These are phyloP conservation scores for Scomber scombrus DNA, from an alignment of 2,113 vertebrate species.

Conservation along the genomic window DNA sequence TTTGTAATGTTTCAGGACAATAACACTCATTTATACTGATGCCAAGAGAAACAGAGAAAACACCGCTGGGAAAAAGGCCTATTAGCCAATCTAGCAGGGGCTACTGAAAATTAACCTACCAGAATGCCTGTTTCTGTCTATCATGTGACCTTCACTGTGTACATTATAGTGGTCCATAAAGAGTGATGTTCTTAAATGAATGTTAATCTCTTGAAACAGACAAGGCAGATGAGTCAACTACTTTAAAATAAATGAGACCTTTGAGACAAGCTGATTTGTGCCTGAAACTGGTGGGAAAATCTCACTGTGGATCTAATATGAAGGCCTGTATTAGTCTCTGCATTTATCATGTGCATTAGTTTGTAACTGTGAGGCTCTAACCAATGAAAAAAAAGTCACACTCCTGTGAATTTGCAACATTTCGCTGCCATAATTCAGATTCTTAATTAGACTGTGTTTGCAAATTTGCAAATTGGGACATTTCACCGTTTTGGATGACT, in stretches of 20 bases:
- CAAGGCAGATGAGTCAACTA: not conserved
- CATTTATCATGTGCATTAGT: too few species aligned
- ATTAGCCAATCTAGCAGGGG: too few species aligned
- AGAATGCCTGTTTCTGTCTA: too few species aligned
- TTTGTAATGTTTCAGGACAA: too few species aligned
- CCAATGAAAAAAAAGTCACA: not conserved
- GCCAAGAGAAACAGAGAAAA: too few species aligned
- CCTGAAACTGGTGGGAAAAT: not conserved
- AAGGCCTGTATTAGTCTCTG: not conserved
- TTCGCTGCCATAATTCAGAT: not conserved
- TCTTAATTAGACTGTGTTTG: slow-evolving; percentile 14
- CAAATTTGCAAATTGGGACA: slow-evolving; percentile 13
- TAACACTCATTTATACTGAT: too few species aligned
- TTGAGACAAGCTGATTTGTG: not conserved
- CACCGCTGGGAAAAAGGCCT: too few species aligned
- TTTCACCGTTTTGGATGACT: slow-evolving; percentile 19
- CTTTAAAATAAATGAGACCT: not conserved
- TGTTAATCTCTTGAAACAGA: not conserved
- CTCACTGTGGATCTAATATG: not conserved
- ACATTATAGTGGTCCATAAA: too few species aligned
- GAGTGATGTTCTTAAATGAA: too few species aligned
- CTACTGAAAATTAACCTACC: too few species aligned
- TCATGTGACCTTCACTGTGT: too few species aligned
- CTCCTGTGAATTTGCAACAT: not conserved
- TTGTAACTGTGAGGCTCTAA: not conserved